phyloP scores from a whole-genome alignment of 2,888 invertebrate genomes.

The Arge pagana region DNA sequence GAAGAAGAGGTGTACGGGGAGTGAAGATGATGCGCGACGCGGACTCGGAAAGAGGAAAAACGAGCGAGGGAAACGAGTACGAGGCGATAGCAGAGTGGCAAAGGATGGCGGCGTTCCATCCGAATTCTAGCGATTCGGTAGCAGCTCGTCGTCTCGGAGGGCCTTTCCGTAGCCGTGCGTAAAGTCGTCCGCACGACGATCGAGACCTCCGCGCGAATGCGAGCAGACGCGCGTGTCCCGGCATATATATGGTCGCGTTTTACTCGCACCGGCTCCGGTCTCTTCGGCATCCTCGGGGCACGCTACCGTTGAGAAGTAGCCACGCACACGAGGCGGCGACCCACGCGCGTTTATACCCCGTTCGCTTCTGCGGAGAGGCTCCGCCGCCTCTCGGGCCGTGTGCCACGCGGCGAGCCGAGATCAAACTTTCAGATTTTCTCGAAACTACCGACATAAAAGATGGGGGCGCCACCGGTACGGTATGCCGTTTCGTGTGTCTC shows the following conservation, averaged over 20 bases:
- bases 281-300: slow-evolving; percentile 8
- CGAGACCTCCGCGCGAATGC: slow-evolving; percentile 50
- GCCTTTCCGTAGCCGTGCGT: slow-evolving; percentile 25
- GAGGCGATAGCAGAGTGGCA: no score
- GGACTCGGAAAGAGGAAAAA: no score
- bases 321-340: not conserved
- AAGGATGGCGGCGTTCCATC: slow-evolving; percentile 40
- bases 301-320: slow-evolving; percentile 11
- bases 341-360: not conserved
- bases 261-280: no score
- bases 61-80: no score
- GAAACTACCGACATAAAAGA: slow-evolving; percentile 50
- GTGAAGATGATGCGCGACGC: no score
- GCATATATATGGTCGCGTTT: not conserved
- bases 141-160: slow-evolving; percentile 47
- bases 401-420: slow-evolving; percentile 40
- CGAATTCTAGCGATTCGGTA: slow-evolving; percentile 53
- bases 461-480: slow-evolving; percentile 49
- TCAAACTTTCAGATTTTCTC: slow-evolving; percentile 49
- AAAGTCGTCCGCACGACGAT: slow-evolving; percentile 45
- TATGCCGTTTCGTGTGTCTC: slow-evolving; percentile 46
- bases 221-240: not conserved
- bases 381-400: no score
- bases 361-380: slow-evolving; percentile 12
- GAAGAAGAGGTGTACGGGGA: no score